Percentiles rank a stretch among this genome's conserved stretches.
phyloP scores from a whole-genome alignment of 1,140 invertebrate species.

The Platyura marginata region DNA sequence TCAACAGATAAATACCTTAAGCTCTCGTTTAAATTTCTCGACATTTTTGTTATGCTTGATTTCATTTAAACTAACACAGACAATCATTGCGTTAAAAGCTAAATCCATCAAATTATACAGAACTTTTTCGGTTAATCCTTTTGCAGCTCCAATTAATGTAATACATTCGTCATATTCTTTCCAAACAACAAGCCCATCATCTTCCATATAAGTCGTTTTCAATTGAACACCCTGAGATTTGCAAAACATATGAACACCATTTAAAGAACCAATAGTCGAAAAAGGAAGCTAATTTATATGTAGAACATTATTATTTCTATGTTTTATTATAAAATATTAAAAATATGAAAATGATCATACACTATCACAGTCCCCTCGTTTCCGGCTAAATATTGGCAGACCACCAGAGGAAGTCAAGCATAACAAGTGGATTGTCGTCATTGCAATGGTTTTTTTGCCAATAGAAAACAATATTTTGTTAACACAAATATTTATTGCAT shows the following conservation, averaged over 20 bases:
- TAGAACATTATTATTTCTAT: constrained; percentile 6
- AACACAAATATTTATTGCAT: too few relatives aligned
- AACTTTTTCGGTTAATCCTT: constrained; percentile 31
- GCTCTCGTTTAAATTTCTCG: constrained; percentile 47
- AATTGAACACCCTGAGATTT: constrained; percentile 48
- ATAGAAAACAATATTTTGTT: too few relatives aligned
- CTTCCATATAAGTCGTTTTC: constrained; percentile 36
- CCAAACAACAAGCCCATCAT: constrained; percentile 54
- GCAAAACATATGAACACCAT: constrained; percentile 70
- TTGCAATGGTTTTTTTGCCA: too few relatives aligned
- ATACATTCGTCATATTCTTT: constrained; percentile 40
- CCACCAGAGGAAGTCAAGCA: constrained; percentile 44
- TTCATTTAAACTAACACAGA: constrained; percentile 54
- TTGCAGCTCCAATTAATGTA: constrained; percentile 37
- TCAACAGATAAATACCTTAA: constrained; percentile 26
- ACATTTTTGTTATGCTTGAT: constrained; percentile 43
- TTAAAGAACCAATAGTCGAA: constrained; percentile 58
- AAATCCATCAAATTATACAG: constrained; percentile 39
- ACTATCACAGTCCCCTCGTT: constrained; percentile 38
- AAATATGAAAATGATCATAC: constrained; percentile 21
- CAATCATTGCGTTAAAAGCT: constrained; percentile 46
- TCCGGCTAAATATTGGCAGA: constrained; percentile 42
- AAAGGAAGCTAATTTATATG: constrained; percentile 63
- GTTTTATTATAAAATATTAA: constrained; percentile 4
- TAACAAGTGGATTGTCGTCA: constrained; percentile 41